Evolutionary conservation across 2,113 vertebrate genomes (phyloP).

Genomic region (Chloropsis cyanopogon): DNA sequence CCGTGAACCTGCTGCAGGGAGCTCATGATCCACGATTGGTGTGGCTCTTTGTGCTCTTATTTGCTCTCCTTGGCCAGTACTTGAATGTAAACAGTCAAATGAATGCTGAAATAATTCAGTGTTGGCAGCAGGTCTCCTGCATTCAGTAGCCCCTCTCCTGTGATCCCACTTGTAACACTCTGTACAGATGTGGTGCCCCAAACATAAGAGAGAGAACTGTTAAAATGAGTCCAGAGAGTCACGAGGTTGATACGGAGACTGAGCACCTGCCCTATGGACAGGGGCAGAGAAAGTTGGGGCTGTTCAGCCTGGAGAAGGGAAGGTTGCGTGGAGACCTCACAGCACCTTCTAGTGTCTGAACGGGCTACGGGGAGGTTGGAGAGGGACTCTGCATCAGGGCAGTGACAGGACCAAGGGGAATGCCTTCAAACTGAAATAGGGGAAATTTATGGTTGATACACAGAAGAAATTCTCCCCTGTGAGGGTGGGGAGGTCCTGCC

Average conservation of each 20-base stretch:
- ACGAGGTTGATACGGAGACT: background rate
- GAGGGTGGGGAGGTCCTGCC: background rate
- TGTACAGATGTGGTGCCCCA: background rate
- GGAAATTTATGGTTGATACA: background rate
- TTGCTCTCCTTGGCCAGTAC: background rate
- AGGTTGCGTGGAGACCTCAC: background rate
- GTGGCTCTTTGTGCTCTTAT: background rate
- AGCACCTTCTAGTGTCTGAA: background rate
- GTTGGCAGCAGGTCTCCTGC: background rate
- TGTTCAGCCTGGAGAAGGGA: background rate
- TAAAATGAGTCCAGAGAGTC: accelerated
- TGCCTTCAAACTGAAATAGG: background rate
- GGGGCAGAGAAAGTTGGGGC: background rate
- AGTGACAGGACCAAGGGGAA: background rate
- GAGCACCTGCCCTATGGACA: background rate
- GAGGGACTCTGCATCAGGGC: too few species aligned
- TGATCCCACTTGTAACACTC: background rate
- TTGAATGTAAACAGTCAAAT: background rate
- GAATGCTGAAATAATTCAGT: background rate
- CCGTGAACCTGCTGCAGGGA: background rate
- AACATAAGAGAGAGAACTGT: background rate
- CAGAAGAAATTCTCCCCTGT: background rate
- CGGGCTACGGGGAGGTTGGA: background rate
- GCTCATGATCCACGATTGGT: accelerated
- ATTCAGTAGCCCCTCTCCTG: background rate